Evolutionary conservation across 1,140 invertebrate species (phyloP), one percentile per base, ranked within the genome.

Genomic region (Patella vulgata): DNA sequence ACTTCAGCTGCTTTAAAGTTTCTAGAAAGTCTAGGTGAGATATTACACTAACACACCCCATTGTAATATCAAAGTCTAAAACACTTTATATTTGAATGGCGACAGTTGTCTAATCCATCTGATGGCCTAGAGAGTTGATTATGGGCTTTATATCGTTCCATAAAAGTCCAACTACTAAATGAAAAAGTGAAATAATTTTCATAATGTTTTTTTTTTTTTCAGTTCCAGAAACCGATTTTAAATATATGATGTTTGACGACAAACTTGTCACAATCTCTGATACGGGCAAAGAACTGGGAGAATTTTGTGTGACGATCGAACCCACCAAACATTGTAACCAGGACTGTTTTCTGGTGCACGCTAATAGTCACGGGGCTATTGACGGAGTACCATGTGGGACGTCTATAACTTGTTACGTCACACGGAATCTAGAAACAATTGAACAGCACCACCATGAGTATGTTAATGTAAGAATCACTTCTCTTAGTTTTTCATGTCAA

Each of bases 381-480:
- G 84, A 85, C 59, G 78, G 75, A 28, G 75, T 83, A 1, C 81
- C 81, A 0, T 84, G 84, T 71, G 82, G 82, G 9, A 85, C 84
- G 3, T 81, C 82, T 2, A 79, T 85, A 39, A 78, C 74, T 21
- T 81, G 81, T 19, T 80, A 79, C 65, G 77, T 85, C 1, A 74
- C 77, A 19, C 72, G 76, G 51, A 74, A 77, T 52, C 57, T 85
- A n/a, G 77, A 82, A 36, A 84, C 82, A 2, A 33, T 84, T 17
- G 81, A 84, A 57, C 82, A 84, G 64, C 79, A 83, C 27, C 81
- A 83, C 47, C 81, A 82, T 75, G 84, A 85, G 71, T 83, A 81
- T 75, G 81, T 85, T 1, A 81, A 83, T 77, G 82, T 84, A 66
- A 31, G 62, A 30, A 42, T 31, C 19, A 36, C 14, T 12, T 58